phyloP scores from a whole-genome alignment of 2,113 vertebrate species.

The Rafetus swinhoei region DNA sequence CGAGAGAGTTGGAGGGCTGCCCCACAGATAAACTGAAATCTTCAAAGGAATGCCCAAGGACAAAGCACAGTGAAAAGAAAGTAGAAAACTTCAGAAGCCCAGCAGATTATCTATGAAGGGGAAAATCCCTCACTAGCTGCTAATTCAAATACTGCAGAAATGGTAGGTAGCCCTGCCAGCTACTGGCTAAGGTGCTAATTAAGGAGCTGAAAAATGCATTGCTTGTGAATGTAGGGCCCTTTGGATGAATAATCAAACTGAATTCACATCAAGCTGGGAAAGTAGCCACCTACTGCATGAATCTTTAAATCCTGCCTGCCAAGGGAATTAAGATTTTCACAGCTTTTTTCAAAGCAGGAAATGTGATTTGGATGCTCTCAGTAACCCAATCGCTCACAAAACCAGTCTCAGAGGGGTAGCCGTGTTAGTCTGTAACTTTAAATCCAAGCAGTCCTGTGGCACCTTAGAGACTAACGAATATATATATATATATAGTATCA shows the following conservation, averaged over 20 bases:
- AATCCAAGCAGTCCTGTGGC: too few species aligned
- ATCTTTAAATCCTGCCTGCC: background rate
- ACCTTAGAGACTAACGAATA: too few species aligned
- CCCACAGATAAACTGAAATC: fast-evolving
- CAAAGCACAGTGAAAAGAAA: background rate
- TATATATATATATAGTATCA: too few species aligned
- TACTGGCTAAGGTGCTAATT: background rate
- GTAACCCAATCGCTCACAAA: background rate
- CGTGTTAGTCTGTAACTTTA: too few species aligned
- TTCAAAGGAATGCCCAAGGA: background rate
- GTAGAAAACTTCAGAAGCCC: background rate
- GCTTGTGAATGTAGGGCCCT: background rate
- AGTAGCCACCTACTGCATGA: background rate
- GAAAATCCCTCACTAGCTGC: background rate
- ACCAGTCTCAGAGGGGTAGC: too few species aligned
- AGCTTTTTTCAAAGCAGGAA: background rate
- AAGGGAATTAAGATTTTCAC: background rate
- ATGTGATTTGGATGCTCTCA: background rate
- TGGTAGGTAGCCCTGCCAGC: background rate
- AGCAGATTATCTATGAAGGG: background rate
- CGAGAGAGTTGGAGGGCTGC: background rate
- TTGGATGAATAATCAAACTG: background rate
- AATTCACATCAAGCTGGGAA: background rate
- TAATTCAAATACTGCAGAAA: background rate
- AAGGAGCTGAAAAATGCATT: background rate